Evolutionary conservation across 2,113 vertebrate genomes (phyloP), one percentile per base, ranked within the genome.

Genomic region (Nannospalax galili): DNA sequence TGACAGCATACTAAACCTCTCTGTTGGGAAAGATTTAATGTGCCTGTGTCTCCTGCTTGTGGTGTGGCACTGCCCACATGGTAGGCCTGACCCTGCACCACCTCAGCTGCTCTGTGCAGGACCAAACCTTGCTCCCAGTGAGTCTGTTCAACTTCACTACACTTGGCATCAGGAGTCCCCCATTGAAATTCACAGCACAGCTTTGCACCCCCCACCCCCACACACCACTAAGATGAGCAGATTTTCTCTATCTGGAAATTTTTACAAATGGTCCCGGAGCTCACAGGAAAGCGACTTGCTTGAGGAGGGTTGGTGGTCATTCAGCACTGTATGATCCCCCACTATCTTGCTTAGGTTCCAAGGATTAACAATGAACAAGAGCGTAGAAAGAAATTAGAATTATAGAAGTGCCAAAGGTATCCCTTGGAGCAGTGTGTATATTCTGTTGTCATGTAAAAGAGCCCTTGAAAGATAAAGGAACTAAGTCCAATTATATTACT

Each of bases 391-490:
- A 98, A 98, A 98, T 96, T 95, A 97, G 84, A 98, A 97, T 42
- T 0, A 93, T 97, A 97, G 95, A 98, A 96, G 94, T 98, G 98
- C 98, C 98, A 98, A 96, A 98, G 98, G 97, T 98, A 97, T 98
- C 98, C 98, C 98, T 98, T 98, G 97, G 98, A 98, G 98, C 98
- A 95, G 95, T 20, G 58, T 96, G 69, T 96, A 95, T 88, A 84
- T 96, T 97, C 97, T 91, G 96, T 98, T 98, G 97, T 98, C 98
- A 98, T 98, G 98, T 96, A 98, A 98, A 98, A 98, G 92, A 98
- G 96, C 88, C 93, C 97, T 97, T 90, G 94, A 97, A 97, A 97
- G 96, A 98, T 96, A 98, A 98, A 98, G 96, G 26, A 97, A 92
- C 37, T 0, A 96, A 98, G 96, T 97, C 97, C 96, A 98, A 97